Evolutionary conservation across 2,797 vertebrate genomes (phyloP), one percentile per base, ranked within the genome.

Genomic region (Streptopelia turtur): DNA sequence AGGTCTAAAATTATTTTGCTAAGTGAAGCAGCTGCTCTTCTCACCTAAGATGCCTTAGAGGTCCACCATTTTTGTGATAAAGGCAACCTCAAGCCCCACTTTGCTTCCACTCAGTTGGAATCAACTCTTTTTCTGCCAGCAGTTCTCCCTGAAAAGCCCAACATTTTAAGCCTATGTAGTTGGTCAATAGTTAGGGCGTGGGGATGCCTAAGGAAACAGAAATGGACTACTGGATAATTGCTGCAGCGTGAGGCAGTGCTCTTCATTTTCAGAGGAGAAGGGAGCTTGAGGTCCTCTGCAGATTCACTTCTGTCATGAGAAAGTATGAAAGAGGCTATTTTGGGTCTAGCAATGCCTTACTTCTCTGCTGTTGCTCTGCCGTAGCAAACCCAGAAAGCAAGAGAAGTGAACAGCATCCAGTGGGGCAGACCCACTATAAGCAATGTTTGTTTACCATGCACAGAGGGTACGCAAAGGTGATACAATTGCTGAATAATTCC

Each of bases 201-300:
- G 21, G 28, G 4, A 20, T 49, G 4, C 4, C 0, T 30, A 21
- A 47, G 30, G 30, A 75, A 59, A 52, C 7, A 68, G 23, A 24
- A 90, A 55, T 5, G 5, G 10, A 27, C 65, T 69, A 21, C 5
- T 6, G 43, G 15, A 41, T 57, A 66, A 15, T 72, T 65, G 24
- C 11, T 69, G 37, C 56, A 50, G 7, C 31, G 7, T 21, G 24
- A 33, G 8, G 24, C 5, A 41, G 12, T 14, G 13, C 8, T 61
- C 3, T 41, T 9, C 13, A n/a, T 74, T 89, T 53, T 64, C n/a
- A 74, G 50, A 56, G 20, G 35, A 30, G 11, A 70, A 65, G 5
- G 11, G 23, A 85, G 15, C 4, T 63, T 0, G 0, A 30, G 15
- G 27, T 20, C 6, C 8, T 60, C 43, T 9, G 3, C 16, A 16